These are phyloP conservation scores for Eleutherodactylus coqui DNA, from an alignment of 2,797 vertebrate species.

Conservation along the genomic window DNA sequence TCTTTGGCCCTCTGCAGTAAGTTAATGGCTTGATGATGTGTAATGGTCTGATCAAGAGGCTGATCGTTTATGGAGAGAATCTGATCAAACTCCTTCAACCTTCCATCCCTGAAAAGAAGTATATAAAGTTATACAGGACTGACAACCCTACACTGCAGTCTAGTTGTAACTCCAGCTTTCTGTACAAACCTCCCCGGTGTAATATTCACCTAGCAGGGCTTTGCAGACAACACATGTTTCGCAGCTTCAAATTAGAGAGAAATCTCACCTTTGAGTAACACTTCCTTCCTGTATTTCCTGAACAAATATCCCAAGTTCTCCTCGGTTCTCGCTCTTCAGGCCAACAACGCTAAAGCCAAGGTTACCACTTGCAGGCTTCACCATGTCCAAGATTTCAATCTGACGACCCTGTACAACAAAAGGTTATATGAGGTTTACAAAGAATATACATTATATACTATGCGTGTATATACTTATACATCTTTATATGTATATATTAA, in stretches of 20 bases:
- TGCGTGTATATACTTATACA: no score
- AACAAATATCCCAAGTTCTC: constrained; percentile 96
- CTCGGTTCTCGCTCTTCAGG: constrained; percentile 91
- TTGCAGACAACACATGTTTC: neutral
- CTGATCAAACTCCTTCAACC: constrained; percentile 94
- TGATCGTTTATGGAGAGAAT: constrained; percentile 94
- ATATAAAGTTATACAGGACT: neutral
- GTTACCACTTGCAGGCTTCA: constrained; percentile 87
- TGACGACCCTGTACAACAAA: constrained; percentile 83
- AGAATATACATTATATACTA: no score
- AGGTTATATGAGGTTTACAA: neutral
- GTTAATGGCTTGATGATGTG: constrained; percentile 93
- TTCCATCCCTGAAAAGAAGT: constrained; percentile 83
- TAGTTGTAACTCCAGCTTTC: constrained; percentile 28
- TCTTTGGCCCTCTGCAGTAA: constrained; percentile 92
- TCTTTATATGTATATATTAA: no score
- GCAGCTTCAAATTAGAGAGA: neutral
- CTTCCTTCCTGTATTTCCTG: constrained; percentile 96
- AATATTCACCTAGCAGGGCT: neutral
- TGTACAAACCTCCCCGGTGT: neutral
- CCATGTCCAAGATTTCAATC: constrained; percentile 86
- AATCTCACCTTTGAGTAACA: constrained; percentile 87
- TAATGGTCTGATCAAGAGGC: constrained; percentile 90
- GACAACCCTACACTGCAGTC: neutral
- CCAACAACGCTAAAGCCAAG: constrained; percentile 97